Evolutionary conservation across 2,113 vertebrate species (phyloP).

Genomic region (Tachycineta bicolor): DNA sequence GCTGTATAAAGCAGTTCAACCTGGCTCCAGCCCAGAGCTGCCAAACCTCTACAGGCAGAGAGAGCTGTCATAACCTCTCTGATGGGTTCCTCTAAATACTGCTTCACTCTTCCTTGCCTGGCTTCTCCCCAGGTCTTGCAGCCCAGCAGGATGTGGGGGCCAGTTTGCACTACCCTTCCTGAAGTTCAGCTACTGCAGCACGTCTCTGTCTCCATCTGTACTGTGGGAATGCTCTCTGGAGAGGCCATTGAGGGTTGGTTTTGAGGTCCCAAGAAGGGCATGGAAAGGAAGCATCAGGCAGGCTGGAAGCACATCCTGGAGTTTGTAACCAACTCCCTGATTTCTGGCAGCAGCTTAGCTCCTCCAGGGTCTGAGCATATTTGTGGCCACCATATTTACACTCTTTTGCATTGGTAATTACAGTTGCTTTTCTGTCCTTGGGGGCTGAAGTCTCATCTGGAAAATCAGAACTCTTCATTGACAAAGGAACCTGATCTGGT

Average conservation of each 20-base stretch:
- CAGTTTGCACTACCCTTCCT: neutral
- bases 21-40: neutral
- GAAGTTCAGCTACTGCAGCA: neutral
- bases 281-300: neutral
- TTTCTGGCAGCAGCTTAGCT: neutral
- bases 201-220: neutral
- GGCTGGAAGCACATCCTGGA: neutral
- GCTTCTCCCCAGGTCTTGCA: neutral
- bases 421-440: neutral
- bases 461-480: neutral
- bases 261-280: neutral
- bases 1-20: neutral
- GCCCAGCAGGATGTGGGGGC: neutral
- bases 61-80: neutral
- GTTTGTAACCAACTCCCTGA: neutral
- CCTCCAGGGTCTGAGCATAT: neutral
- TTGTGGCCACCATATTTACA: neutral
- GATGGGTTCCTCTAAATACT: neutral
- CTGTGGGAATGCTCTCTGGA: fast-evolving
- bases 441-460: neutral
- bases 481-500: neutral
- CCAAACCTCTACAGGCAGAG: neutral
- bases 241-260: neutral
- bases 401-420: neutral
- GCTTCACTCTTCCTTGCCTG: neutral